phyloP scores from a whole-genome alignment of 2,797 vertebrate genomes.

The Poecilia gillii region DNA sequence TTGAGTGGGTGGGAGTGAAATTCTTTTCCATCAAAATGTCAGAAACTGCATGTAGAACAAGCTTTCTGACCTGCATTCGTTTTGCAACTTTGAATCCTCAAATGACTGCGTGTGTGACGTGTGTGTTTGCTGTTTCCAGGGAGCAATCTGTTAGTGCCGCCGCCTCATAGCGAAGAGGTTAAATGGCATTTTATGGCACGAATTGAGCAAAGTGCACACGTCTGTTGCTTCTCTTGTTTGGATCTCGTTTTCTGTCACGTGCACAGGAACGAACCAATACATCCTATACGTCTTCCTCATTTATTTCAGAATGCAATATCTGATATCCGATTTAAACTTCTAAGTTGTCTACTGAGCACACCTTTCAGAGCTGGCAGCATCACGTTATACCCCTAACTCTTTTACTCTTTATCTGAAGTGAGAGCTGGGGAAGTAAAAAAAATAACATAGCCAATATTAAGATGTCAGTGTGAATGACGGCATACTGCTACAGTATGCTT shows the following conservation, averaged over 20 bases:
- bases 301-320: neutral
- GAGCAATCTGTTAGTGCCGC: conserved; percentile 57
- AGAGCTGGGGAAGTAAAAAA: conserved; percentile 38
- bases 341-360: neutral
- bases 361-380: neutral
- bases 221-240: conserved; percentile 47
- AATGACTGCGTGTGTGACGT: conserved; percentile 26
- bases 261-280: conserved; percentile 23
- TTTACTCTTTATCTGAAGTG: conserved; percentile 14
- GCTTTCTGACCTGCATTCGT: conserved; percentile 29
- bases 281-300: neutral
- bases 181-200: conserved; percentile 67
- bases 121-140: conserved; percentile 70
- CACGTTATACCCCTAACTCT: neutral
- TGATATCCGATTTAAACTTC: neutral
- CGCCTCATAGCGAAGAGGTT: conserved; percentile 61
- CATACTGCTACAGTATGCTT: conserved; percentile 8
- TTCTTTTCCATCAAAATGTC: conserved; percentile 28
- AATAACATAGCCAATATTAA: conserved; percentile 34
- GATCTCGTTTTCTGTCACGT: conserved; percentile 24
- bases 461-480: conserved; percentile 36
- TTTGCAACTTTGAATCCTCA: conserved; percentile 25
- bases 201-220: conserved; percentile 48
- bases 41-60: conserved; percentile 12
- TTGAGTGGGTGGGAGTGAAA: conserved; percentile 30